Evolutionary conservation across 2,113 vertebrate genomes (phyloP).

Genomic region (Sapajus apella): DNA sequence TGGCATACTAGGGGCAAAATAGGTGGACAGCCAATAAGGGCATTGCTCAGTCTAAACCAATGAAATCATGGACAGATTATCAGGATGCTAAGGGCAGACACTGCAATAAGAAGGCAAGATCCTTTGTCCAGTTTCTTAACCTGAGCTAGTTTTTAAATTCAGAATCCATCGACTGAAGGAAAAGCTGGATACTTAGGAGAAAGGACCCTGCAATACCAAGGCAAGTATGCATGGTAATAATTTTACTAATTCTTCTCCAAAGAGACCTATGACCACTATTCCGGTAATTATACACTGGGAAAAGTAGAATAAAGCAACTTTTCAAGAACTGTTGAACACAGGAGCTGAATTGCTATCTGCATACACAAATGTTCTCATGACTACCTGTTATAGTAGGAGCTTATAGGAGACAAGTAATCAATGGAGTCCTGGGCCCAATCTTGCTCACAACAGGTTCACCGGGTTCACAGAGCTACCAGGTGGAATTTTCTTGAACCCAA

Average conservation of each 20-base stretch:
- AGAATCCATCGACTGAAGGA: not conserved
- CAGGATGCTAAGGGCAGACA: not conserved
- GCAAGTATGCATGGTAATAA: not conserved
- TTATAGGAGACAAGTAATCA: not conserved
- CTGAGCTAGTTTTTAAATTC: not conserved
- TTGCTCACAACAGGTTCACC: not conserved
- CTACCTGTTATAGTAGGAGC: not conserved
- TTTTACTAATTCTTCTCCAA: not conserved
- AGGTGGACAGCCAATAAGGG: not conserved
- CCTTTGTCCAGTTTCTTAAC: not conserved
- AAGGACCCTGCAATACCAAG: not conserved
- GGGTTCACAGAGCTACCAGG: not conserved
- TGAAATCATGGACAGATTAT: not conserved
- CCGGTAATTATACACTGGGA: not conserved
- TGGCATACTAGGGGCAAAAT: not conserved
- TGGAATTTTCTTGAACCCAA: not conserved
- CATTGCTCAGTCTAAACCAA: not conserved
- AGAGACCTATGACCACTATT: not conserved
- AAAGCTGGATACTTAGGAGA: not conserved
- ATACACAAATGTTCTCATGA: not conserved
- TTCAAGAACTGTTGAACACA: not conserved
- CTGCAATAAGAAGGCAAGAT: not conserved
- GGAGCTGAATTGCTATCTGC: not conserved
- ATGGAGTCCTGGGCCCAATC: not conserved
- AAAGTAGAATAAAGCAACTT: not conserved